Conservation (phyloP, 2,797 vertebrate species). For the Vultur gryphus region DNA sequence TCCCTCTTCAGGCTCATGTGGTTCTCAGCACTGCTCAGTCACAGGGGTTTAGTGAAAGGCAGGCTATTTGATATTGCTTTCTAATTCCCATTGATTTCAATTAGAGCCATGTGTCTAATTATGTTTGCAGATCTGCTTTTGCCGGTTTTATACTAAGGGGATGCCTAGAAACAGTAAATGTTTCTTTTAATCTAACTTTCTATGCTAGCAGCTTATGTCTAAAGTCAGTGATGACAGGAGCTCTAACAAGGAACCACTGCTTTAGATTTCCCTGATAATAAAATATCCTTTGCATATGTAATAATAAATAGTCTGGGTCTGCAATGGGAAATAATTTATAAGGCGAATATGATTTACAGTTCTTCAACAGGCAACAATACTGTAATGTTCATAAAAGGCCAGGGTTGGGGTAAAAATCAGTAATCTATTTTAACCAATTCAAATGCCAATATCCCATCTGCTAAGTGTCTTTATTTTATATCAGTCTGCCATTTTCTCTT, state of each 20-base stretch:
- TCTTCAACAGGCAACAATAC: background rate
- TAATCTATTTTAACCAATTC: conserved; percentile 77
- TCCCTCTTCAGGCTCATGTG: background rate
- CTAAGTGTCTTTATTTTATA: conserved; percentile 80
- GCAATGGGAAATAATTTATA: background rate
- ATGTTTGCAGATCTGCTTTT: background rate
- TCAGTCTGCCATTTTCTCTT: conserved; percentile 80
- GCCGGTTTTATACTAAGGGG: background rate
- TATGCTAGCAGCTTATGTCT: background rate
- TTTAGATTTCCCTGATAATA: background rate
- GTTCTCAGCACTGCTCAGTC: background rate
- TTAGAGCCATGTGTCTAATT: background rate
- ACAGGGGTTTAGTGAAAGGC: background rate
- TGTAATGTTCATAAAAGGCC: conserved; percentile 61
- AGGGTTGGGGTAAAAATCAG: conserved; percentile 70
- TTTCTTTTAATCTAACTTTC: conserved; percentile 9
- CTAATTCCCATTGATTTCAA: conserved; percentile 5
- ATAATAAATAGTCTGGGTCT: background rate
- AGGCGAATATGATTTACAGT: background rate
- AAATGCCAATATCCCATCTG: conserved; percentile 80
- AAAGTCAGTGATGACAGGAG: background rate
- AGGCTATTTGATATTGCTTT: background rate
- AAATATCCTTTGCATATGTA: background rate
- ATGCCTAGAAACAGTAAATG: background rate
- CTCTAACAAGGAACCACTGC: background rate